Conservation (phyloP, 2,888 invertebrate species). For the Eristalis tenax region DNA sequence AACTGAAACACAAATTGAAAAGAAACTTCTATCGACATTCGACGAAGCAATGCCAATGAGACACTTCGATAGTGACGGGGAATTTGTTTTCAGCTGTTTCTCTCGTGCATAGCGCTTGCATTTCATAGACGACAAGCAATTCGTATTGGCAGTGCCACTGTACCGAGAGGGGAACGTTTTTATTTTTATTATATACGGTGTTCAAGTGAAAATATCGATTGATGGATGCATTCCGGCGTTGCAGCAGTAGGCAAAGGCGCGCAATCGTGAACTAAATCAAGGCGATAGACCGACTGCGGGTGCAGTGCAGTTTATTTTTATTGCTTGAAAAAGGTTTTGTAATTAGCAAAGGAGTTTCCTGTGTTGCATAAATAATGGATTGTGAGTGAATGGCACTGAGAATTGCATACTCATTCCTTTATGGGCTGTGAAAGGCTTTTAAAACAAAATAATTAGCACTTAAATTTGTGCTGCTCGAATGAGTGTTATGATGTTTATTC, state of each 20-base stretch:
- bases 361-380: conserved; percentile 26
- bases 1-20: conserved; percentile 1
- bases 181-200: not conserved
- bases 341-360: conserved; percentile 46
- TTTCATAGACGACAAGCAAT: conserved; percentile 49
- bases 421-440: not conserved
- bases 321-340: conserved; percentile 1
- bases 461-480: not conserved
- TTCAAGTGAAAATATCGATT: conserved; percentile 49
- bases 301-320: conserved; percentile 27
- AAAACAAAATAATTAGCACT: not conserved
- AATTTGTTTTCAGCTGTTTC: conserved; percentile 37
- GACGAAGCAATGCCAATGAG: conserved; percentile 60
- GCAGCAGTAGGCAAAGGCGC: not conserved
- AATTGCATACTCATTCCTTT: not conserved
- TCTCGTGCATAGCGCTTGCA: conserved; percentile 13
- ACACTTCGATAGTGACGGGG: conserved; percentile 45
- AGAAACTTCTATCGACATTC: conserved; percentile 36
- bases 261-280: conserved; percentile 21
- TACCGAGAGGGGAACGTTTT: conserved; percentile 21
- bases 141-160: conserved; percentile 42
- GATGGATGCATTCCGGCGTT: conserved; percentile 24
- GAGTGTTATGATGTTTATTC: not conserved
- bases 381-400: not conserved
- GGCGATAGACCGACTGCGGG: conserved; percentile 17